phyloP scores from a whole-genome alignment of 2,888 invertebrate species.

The Amphiduros pacificus region DNA sequence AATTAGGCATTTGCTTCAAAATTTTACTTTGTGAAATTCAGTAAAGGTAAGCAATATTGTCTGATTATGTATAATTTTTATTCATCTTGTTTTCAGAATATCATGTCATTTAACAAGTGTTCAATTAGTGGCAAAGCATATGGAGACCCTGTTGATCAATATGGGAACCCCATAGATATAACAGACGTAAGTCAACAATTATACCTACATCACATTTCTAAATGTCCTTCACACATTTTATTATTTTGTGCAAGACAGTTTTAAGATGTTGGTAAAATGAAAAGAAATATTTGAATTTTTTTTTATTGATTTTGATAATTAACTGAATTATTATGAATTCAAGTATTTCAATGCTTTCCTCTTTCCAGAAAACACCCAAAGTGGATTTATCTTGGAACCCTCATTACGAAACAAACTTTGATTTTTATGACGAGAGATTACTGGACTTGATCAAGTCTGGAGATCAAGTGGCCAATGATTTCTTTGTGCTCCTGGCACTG shows the following conservation, averaged over 20 bases:
- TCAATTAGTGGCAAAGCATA: conserved; percentile 89
- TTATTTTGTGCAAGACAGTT: not conserved
- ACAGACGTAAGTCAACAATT: conserved; percentile 69
- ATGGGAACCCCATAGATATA: conserved; percentile 83
- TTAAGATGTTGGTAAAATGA: too few species aligned
- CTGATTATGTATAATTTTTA: too few species aligned
- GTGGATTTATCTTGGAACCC: conserved; percentile 93
- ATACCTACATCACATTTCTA: not conserved
- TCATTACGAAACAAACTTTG: conserved; percentile 87
- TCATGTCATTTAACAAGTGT: conserved; percentile 99
- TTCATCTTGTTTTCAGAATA: conserved; percentile 73
- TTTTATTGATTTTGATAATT: too few species aligned
- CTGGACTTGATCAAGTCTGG: conserved; percentile 77
- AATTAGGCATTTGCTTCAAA: too few species aligned
- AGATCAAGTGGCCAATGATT: conserved; percentile 77
- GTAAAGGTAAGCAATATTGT: too few species aligned
- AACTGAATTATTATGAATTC: too few species aligned
- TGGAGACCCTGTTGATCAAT: conserved; percentile 86
- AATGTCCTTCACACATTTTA: not conserved
- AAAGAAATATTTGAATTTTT: too few species aligned
- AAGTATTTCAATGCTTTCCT: not conserved
- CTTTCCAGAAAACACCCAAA: conserved; percentile 71
- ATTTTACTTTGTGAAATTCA: too few species aligned
- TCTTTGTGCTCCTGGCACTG: conserved; percentile 88
- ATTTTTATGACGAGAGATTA: conserved; percentile 87